Evolutionary conservation across 1,140 invertebrate genomes (phyloP), one percentile per base, ranked within the genome.

Genomic region (Lucilia cuprina): DNA sequence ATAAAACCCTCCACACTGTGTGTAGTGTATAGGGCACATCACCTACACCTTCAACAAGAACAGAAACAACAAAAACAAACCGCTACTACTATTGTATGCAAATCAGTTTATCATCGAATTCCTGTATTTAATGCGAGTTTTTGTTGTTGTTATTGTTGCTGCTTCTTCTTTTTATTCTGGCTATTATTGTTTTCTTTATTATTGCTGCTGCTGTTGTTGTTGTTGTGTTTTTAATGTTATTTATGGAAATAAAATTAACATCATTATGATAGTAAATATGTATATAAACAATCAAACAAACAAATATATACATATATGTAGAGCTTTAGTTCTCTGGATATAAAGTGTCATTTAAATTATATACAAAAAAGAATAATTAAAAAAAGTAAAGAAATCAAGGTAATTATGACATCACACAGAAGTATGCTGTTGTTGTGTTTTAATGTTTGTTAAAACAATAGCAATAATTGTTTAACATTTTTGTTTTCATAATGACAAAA

Each of bases 171-270:
- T 17, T n/a, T 17, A 30, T 30, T 17, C 14, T 60, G 14, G 14
- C n/a, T 60, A 5, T 60, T 60, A 17, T 60, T 60, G 55, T 5
- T 60, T 7, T 60, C 41, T 41, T 8, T 17, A n/a, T 21, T 5
- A n/a, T n/a, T n/a, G n/a, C n/a, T n/a, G n/a, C n/a, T n/a, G n/a
- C n/a, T n/a, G n/a, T n/a, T 70, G 5, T 70, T 70, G 65, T 60
- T 60, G n/a, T 21, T 70, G 17, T 70, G 2, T 70, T 70, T 70
- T 7, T 25, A 70, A 70, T 70, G n/a, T 8, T 70, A 21, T 70
- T 70, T 70, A 21, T 70, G 65, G 65, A 70, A 70, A 70, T 70
- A 5, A 70, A 70, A 70, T 70, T 70, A 70, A 70, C 65, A 19
- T 30, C 3, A 30, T 30, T 30, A 30, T 30, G 9, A 7, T 5